These are phyloP conservation scores for Cyprinodon diabolis DNA, from an alignment of 2,797 vertebrate species.

Conservation along the genomic window DNA sequence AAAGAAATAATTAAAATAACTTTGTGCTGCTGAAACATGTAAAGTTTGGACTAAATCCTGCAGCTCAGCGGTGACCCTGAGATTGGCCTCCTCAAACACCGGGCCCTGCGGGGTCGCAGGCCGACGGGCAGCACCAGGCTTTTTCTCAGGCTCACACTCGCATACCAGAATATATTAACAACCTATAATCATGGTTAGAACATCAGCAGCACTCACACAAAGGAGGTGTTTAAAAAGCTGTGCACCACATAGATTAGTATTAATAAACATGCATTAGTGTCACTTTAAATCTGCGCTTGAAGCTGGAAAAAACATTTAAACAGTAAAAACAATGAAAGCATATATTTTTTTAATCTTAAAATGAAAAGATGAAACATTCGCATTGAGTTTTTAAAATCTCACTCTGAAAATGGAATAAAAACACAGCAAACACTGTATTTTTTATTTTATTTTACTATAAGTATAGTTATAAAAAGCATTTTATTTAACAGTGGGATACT, in stretches of 20 bases:
- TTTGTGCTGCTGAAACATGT: neutral
- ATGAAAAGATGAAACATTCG: neutral
- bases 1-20: neutral
- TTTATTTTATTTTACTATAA: neutral
- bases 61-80: constrained; percentile 34
- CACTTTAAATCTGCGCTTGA: neutral
- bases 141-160: constrained; percentile 1
- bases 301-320: neutral
- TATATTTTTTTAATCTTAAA: neutral
- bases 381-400: too few relatives aligned
- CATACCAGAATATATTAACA: neutral
- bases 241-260: neutral
- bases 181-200: neutral
- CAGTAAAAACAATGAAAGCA: neutral
- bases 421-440: neutral
- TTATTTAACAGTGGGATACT: neutral
- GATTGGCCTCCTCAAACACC: constrained; percentile 33
- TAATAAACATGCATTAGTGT: neutral
- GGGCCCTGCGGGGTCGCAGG: constrained; percentile 20
- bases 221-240: neutral
- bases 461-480: neutral
- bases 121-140: constrained; percentile 1
- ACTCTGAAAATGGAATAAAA: neutral
- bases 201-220: neutral
- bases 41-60: neutral